These are phyloP conservation scores for Tinamus guttatus DNA, from an alignment of 2,113 vertebrate genomes.

Conservation along the genomic window DNA sequence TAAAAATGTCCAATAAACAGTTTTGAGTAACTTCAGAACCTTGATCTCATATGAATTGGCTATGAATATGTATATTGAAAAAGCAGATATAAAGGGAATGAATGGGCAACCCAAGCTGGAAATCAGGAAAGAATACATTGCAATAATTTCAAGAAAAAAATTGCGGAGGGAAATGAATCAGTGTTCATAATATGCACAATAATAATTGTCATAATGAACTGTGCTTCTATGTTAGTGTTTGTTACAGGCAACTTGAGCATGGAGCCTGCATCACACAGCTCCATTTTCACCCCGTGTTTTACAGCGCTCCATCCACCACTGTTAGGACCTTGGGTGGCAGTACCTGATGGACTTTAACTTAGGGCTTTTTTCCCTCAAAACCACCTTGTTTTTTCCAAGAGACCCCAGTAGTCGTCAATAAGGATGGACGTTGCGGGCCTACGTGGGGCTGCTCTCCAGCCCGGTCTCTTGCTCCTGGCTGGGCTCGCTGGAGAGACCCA, in stretches of 20 bases:
- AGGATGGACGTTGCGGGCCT: background rate
- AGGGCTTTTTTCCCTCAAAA: background rate
- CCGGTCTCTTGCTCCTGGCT: no score
- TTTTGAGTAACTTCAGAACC: background rate
- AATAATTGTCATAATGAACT: background rate
- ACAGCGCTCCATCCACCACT: background rate
- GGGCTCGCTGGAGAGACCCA: no score
- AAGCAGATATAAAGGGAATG: background rate
- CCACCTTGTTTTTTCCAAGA: background rate
- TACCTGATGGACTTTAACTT: accelerated
- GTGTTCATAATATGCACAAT: background rate
- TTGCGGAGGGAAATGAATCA: background rate
- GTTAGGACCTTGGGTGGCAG: background rate
- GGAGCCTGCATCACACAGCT: background rate
- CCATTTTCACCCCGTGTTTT: background rate
- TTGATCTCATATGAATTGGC: background rate
- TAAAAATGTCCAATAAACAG: background rate
- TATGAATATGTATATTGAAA: background rate
- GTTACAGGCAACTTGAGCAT: background rate
- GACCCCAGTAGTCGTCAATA: background rate
- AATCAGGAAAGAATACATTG: background rate
- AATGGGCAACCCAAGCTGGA: background rate
- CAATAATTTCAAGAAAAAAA: background rate
- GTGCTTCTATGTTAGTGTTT: background rate
- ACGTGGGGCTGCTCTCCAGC: background rate